Percentiles rank a stretch among this genome's conserved stretches.
phyloP scores from a whole-genome alignment of 2,888 invertebrate species.

The Acanthosoma haemorrhoidale region DNA sequence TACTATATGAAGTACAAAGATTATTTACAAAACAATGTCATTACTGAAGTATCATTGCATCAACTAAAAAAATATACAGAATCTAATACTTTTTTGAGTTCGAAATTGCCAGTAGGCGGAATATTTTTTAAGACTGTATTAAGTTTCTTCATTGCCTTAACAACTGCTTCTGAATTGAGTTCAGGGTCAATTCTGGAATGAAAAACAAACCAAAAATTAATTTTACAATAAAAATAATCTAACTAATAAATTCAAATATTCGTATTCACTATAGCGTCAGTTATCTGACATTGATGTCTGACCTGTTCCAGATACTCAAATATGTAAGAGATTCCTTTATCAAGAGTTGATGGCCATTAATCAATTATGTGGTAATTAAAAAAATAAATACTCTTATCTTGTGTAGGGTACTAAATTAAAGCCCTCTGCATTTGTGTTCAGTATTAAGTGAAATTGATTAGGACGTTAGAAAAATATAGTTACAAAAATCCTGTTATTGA shows the following conservation, averaged over 20 bases:
- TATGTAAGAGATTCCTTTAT: neutral
- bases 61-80: slow-evolving; percentile 74
- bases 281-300: neutral
- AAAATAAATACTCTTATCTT: neutral
- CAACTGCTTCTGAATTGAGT: slow-evolving; percentile 45
- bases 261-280: neutral
- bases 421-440: neutral
- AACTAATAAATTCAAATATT: neutral
- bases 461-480: neutral
- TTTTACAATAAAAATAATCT: neutral
- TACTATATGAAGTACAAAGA: slow-evolving; percentile 50
- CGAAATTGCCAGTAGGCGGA: slow-evolving; percentile 71
- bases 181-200: slow-evolving; percentile 36
- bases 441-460: neutral
- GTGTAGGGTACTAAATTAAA: neutral
- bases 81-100: slow-evolving; percentile 65
- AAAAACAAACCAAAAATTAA: neutral
- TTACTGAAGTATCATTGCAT: neutral
- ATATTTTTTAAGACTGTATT: slow-evolving; percentile 58
- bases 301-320: neutral
- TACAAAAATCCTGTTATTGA: neutral
- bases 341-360: neutral
- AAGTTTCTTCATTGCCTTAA: slow-evolving; percentile 57
- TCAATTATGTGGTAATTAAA: neutral
- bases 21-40: neutral